Base-by-base conservation (phyloP, 1,140 invertebrate genomes). In the Pogonognathellus flavescens region DNA sequence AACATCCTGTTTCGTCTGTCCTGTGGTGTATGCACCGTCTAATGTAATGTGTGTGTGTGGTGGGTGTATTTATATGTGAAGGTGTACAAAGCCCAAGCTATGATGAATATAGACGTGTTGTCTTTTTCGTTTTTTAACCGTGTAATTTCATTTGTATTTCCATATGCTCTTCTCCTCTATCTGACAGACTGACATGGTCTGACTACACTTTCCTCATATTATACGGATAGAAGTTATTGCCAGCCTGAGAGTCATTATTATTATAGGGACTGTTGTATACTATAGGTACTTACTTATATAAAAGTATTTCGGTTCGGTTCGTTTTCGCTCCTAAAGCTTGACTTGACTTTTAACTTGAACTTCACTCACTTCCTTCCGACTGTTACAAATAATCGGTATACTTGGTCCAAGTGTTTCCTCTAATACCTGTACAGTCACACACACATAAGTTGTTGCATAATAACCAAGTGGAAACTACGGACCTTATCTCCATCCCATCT, bases 101-200 rank as follows among this genome's bases (percentile, higher is more conserved):
- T 41, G 31, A 41, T 41, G 31, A 41, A 41, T 41, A 41, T 41
- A 41, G 31, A 6, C 31, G 6, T 41, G 16, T 7, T 76, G 70
- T 50, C 70, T 76, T 16, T 50, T 49, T 76, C 66, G 25, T 83
- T 84, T 84, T 84, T 84, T 84, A 70, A 80, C 70, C 70, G 70
- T 84, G 83, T 84, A 84, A 84, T 84, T 84, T 84, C 83, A 84
- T 84, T 84, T 84, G 11, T 84, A 52, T 59, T 41, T 84, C 83
- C 83, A 80, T 80, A 84, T 80, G 83, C 70, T 80, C 66, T 31
- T 14, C n/a, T 18, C 14, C 70, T 41, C 25, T 76, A 13, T 72
- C 14, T 72, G 25, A 18, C 59, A n/a, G 13, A 2, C 18, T n/a
- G 59, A n/a, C 59, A n/a, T 18, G 31, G 13, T 49, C 5, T 41